phyloP scores from a whole-genome alignment of 2,888 invertebrate genomes.

The Sesia bembeciformis region DNA sequence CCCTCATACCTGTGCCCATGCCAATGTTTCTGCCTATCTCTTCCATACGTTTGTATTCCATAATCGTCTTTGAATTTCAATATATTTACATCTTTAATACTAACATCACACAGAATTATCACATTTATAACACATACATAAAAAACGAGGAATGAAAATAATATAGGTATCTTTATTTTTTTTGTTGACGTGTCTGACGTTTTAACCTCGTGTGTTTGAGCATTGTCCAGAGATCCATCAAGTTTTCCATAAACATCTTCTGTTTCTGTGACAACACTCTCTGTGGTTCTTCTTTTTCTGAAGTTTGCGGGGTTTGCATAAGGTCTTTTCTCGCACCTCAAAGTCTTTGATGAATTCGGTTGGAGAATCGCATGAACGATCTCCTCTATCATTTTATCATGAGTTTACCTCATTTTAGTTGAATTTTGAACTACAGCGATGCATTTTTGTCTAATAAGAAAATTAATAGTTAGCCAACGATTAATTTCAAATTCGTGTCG shows the following conservation, averaged over 20 bases:
- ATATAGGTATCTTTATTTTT: constrained; percentile 23
- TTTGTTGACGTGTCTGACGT: constrained; percentile 14
- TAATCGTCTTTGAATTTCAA: constrained; percentile 25
- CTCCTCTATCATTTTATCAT: constrained; percentile 59
- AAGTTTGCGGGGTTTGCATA: constrained; percentile 34
- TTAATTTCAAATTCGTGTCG: not conserved
- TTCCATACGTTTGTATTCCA: constrained; percentile 19
- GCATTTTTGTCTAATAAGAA: not conserved
- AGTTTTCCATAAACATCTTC: constrained; percentile 21
- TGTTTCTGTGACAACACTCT: constrained; percentile 9
- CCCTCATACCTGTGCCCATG: constrained; percentile 30
- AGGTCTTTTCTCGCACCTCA: constrained; percentile 27
- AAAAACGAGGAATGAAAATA: constrained; percentile 49
- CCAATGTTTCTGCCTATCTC: constrained; percentile 29
- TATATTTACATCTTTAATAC: constrained; percentile 50
- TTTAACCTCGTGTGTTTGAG: constrained; percentile 63
- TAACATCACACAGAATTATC: constrained; percentile 67
- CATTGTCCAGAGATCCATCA: constrained; percentile 50
- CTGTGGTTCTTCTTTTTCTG: constrained; percentile 28
- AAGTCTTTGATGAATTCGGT: constrained; percentile 27
- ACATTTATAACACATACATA: constrained; percentile 62
- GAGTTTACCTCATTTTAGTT: constrained; percentile 51
- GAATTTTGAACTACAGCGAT: constrained; percentile 1
- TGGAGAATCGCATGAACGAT: constrained; percentile 61
- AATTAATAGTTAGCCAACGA: not conserved